phyloP scores from a whole-genome alignment of 2,888 invertebrate genomes.

The Epicampocera succincta region DNA sequence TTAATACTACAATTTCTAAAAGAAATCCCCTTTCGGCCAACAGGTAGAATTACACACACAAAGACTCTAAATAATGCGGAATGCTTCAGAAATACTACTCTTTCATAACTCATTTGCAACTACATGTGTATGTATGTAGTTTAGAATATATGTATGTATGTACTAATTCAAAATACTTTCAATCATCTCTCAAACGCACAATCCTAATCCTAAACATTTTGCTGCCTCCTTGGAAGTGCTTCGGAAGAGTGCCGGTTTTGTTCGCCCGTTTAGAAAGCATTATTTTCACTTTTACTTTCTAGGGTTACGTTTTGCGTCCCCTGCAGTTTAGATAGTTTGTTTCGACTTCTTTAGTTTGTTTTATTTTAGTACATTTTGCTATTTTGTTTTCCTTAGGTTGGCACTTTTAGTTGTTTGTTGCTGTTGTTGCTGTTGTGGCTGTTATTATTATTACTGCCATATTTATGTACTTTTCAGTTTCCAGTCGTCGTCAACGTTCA shows the following conservation, averaged over 20 bases:
- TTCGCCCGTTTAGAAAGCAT: background rate
- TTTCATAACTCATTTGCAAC: too few relatives aligned
- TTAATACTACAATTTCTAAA: too few relatives aligned
- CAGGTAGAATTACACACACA: too few relatives aligned
- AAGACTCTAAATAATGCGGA: too few relatives aligned
- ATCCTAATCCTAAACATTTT: background rate
- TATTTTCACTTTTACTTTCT: constrained; percentile 16
- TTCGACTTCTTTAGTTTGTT: constrained; percentile 40
- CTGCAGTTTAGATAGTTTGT: constrained; percentile 52
- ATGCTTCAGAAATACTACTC: too few relatives aligned
- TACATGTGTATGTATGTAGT: too few relatives aligned
- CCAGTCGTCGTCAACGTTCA: background rate
- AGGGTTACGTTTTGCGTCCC: constrained; percentile 4
- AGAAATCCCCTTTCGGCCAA: too few relatives aligned
- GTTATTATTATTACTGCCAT: constrained; percentile 28
- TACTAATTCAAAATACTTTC: too few relatives aligned
- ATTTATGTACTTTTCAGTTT: constrained; percentile 45
- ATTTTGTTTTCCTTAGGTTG: constrained; percentile 49
- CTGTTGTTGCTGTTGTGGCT: constrained; percentile 2
- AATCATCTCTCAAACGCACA: background rate
- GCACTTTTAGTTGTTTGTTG: constrained; percentile 51
- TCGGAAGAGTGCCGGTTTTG: background rate
- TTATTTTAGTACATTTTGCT: background rate
- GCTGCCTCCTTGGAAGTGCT: background rate
- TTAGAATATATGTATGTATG: too few relatives aligned